phyloP scores from a whole-genome alignment of 1,140 invertebrate species.

The Lordiphosa stackelbergi region DNA sequence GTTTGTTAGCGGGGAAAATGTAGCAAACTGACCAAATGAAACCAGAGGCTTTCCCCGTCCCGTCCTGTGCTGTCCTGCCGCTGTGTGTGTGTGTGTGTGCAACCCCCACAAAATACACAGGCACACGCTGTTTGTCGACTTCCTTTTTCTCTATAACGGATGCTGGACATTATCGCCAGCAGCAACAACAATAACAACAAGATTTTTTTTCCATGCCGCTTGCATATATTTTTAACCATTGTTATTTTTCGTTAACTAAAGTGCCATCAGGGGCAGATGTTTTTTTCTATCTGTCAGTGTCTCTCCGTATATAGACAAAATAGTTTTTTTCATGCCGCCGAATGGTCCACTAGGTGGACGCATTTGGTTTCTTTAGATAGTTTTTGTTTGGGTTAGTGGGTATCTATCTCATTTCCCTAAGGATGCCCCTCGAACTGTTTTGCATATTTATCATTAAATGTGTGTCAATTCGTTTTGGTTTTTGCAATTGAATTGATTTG shows the following conservation, averaged over 20 bases:
- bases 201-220: constrained; percentile 29
- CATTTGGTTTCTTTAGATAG: constrained; percentile 19
- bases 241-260: constrained; percentile 74
- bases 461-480: constrained; percentile 44
- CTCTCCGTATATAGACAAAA: constrained; percentile 32
- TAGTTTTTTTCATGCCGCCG: constrained; percentile 17
- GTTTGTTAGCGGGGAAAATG: constrained; percentile 18
- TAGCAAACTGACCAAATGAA: constrained; percentile 20
- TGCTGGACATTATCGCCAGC: constrained; percentile 22
- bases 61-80: constrained; percentile 1
- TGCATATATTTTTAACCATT: constrained; percentile 73
- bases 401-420: constrained; percentile 9
- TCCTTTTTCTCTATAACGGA: constrained; percentile 24
- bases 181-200: not conserved
- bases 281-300: constrained; percentile 62
- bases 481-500: constrained; percentile 37
- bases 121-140: constrained; percentile 16
- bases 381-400: constrained; percentile 15
- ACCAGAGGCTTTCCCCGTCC: not conserved
- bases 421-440: constrained; percentile 33
- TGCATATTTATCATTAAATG: constrained; percentile 52
- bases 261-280: constrained; percentile 75
- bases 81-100: constrained; percentile 8
- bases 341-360: constrained; percentile 41
- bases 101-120: constrained; percentile 17